A percentile compares a stretch with the other conserved stretches of the same genome.
These are phyloP conservation scores for Epinephelus coioides DNA, from an alignment of 2,797 vertebrate species.

Conservation along the genomic window DNA sequence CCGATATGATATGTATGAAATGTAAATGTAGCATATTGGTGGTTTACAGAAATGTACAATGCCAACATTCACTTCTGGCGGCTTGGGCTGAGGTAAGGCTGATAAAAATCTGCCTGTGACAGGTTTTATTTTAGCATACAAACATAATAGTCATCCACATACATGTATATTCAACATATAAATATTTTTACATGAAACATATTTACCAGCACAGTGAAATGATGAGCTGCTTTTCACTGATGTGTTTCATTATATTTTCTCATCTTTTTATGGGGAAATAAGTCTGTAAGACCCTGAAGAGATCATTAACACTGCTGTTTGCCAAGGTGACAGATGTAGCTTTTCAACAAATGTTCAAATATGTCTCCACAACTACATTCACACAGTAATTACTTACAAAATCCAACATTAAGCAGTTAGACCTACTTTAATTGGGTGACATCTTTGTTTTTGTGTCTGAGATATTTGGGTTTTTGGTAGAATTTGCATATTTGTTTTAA, in stretches of 20 bases:
- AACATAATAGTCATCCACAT: too few species aligned
- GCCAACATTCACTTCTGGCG: too few species aligned
- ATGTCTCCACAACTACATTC: conserved; percentile 1
- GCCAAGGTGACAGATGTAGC: background rate
- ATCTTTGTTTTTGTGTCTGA: background rate
- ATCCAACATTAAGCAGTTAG: background rate
- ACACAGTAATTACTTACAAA: conserved; percentile 15
- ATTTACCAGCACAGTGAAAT: too few species aligned
- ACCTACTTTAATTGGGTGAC: background rate
- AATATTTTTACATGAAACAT: too few species aligned
- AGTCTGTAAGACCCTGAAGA: background rate
- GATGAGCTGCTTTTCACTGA: too few species aligned
- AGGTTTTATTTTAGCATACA: too few species aligned
- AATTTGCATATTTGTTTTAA: background rate
- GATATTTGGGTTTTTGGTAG: background rate
- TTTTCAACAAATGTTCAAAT: background rate
- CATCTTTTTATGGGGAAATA: background rate
- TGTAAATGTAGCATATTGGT: too few species aligned
- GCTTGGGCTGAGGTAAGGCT: too few species aligned
- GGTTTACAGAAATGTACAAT: too few species aligned
- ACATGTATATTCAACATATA: too few species aligned
- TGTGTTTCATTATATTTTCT: background rate
- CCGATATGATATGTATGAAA: too few species aligned
- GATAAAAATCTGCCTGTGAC: too few species aligned
- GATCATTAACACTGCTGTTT: conserved; percentile 2